Percentiles rank a stretch among this genome's conserved stretches.
Conservation (phyloP, 1,140 invertebrate genomes). For the Babylonia areolata region DNA sequence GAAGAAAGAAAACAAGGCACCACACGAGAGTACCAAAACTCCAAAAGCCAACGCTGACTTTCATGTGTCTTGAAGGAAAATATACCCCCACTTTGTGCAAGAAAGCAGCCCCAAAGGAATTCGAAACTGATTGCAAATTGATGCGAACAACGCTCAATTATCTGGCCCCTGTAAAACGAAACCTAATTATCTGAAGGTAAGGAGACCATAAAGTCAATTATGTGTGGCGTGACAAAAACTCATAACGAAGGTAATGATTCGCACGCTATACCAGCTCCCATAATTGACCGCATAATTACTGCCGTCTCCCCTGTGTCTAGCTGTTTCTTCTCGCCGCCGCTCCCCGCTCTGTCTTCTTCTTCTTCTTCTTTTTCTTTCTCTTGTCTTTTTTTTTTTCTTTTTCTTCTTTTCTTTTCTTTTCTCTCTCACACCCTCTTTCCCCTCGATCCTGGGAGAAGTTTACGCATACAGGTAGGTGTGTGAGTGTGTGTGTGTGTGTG, state of each 20-base stretch:
- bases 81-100: too few relatives aligned
- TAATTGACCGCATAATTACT: slow-evolving; percentile 8
- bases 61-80: too few relatives aligned
- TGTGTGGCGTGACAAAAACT: slow-evolving; percentile 1
- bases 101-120: too few relatives aligned
- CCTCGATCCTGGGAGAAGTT: too few relatives aligned
- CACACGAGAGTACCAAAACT: neutral
- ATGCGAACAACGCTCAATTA: too few relatives aligned
- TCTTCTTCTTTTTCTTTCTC: neutral
- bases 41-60: too few relatives aligned
- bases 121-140: too few relatives aligned
- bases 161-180: neutral
- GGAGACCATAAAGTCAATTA: slow-evolving; percentile 12
- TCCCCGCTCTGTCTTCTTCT: neutral
- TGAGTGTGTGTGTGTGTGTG: too few relatives aligned
- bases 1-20: neutral
- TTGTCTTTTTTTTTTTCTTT: neutral
- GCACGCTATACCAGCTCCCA: neutral
- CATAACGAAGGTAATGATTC: slow-evolving; percentile 12
- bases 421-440: neutral
- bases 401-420: neutral
- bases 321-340: neutral
- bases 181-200: neutral
- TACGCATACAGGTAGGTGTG: too few relatives aligned
- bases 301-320: neutral